Evolutionary conservation across 2,797 vertebrate species (phyloP).

Genomic region (Periparus ater): DNA sequence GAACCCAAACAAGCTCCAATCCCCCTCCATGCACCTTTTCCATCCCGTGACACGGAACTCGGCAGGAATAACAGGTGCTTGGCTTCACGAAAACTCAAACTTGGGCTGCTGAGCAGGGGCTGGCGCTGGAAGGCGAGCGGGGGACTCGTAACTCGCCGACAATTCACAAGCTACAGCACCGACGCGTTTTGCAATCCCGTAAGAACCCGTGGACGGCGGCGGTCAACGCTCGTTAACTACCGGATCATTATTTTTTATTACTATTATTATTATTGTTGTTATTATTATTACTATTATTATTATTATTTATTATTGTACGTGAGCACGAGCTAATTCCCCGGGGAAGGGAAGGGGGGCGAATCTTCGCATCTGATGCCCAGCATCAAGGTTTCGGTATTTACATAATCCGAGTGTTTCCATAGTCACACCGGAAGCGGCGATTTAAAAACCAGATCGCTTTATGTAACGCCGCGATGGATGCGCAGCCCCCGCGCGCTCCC

Average conservation of each 20-base stretch:
- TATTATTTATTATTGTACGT: background rate
- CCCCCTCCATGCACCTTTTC: slow-evolving; percentile 8
- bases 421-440: slow-evolving; percentile 69
- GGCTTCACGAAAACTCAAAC: background rate
- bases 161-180: slow-evolving; percentile 1
- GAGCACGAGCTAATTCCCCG: background rate
- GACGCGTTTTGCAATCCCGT: background rate
- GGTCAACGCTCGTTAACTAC: background rate
- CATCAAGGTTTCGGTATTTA: slow-evolving; percentile 41
- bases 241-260: background rate
- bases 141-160: background rate
- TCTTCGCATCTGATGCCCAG: background rate
- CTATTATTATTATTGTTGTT: background rate
- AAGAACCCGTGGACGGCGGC: background rate
- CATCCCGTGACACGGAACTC: slow-evolving; percentile 8
- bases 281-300: background rate
- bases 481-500: background rate
- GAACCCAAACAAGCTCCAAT: background rate
- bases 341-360: background rate
- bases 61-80: slow-evolving; percentile 42
- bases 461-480: slow-evolving; percentile 58
- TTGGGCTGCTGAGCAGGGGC: background rate
- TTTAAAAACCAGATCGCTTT: slow-evolving; percentile 61
- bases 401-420: slow-evolving; percentile 65
- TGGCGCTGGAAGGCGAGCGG: background rate